Evolutionary conservation across 2,888 invertebrate genomes (phyloP), one percentile per base, ranked within the genome.

Genomic region (Hydroisotoma schaefferi): DNA sequence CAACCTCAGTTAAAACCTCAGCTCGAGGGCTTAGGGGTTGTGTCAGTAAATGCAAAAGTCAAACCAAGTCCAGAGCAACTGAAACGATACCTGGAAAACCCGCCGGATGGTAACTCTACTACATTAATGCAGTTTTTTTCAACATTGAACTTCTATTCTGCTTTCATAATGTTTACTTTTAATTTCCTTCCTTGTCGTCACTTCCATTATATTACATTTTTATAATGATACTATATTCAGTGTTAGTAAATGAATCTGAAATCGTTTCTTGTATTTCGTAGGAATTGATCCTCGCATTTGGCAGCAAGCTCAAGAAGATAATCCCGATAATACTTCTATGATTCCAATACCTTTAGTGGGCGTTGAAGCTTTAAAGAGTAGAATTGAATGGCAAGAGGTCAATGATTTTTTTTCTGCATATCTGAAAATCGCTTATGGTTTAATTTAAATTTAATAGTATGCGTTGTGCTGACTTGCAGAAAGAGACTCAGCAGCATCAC

Each of bases 281-380:
- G 90, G 94, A n/a, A 88, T 97, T 75, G 94, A 95, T 77, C 85
- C 87, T 49, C 82, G 92, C 63, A 81, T 97, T 73, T 99, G 99
- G 99, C 87, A 90, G 74, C 95, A 98, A 77, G 97, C 97, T 0
- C 93, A 94, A 74, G 80, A 87, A 27, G 95, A 97, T 75, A 99
- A 99, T 80, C 99, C 98, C 0, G 90, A 97, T 77, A 85, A 91
- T 1, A 84, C 84, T 33, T 86, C 86, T 73, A 88, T 93, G 73
- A 87, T 99, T 74, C 98, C 98, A 0, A 90, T 94, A 12, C 93
- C 95, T 0, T 88, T 98, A 77, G 85, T 94, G 68, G 98, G 98
- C 1, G 95, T 97, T 75, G 78, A 78, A 33, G 81, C 82, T 65
- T 75, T 85, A 2, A 78, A 81, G 76, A 86, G 87, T 77, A 84